Percentiles rank a stretch among this genome's conserved stretches.
These are phyloP conservation scores for Dryobotodes eremita DNA, from an alignment of 2,888 invertebrate species.

Conservation along the genomic window DNA sequence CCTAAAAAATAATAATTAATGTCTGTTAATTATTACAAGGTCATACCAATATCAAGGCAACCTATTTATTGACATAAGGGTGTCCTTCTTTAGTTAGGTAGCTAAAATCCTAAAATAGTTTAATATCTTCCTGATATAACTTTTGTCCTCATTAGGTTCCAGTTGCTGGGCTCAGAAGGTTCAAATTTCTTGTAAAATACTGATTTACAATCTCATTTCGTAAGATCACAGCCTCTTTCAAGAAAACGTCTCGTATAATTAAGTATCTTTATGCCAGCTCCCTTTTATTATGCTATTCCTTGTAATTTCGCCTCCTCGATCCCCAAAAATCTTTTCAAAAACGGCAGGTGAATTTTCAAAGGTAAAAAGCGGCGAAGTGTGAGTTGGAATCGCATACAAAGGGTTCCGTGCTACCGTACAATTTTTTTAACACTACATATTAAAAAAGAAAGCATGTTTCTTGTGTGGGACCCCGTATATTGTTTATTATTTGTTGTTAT, in stretches of 20 bases:
- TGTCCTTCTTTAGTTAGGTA: too few relatives aligned
- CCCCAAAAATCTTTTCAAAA: background rate
- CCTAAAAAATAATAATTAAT: too few relatives aligned
- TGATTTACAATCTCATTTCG: constrained; percentile 8
- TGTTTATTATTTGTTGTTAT: too few relatives aligned
- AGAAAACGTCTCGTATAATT: background rate
- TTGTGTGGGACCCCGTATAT: too few relatives aligned
- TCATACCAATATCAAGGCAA: too few relatives aligned
- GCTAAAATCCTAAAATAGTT: background rate
- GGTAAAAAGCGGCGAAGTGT: background rate
- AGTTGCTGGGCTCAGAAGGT: background rate
- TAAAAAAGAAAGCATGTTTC: too few relatives aligned
- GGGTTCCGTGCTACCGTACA: background rate
- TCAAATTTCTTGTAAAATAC: background rate
- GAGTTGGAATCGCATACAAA: background rate
- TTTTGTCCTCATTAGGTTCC: background rate
- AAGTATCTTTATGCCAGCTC: background rate
- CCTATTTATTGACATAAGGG: too few relatives aligned
- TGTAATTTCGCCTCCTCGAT: background rate
- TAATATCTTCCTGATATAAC: background rate
- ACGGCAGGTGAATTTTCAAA: constrained; percentile 6
- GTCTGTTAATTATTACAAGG: too few relatives aligned
- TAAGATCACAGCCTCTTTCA: background rate
- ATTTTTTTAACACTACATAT: background rate
- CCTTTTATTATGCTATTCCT: constrained; percentile 2